Evolutionary conservation across 2,888 invertebrate species (phyloP).

Genomic region (Ichneumoninae sp.): DNA sequence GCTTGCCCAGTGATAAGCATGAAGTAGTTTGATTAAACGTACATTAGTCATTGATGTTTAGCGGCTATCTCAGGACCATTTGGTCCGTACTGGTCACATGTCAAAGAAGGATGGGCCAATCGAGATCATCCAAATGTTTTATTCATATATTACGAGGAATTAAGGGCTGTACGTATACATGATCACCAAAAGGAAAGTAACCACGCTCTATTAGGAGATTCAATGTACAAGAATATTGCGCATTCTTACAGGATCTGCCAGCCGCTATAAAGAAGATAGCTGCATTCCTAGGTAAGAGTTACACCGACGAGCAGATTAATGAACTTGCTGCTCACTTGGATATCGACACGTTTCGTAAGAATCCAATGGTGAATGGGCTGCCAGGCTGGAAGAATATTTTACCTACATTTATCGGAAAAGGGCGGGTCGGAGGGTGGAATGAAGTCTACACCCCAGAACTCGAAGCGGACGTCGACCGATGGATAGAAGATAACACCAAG

Average conservation of each 20-base stretch:
- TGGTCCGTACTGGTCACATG: constrained; percentile 92
- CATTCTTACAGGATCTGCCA: constrained; percentile 86
- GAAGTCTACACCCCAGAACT: constrained; percentile 90
- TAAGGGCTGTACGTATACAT: constrained; percentile 86
- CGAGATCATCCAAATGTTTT: constrained; percentile 89
- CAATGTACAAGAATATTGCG: neutral
- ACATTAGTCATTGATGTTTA: constrained; percentile 46
- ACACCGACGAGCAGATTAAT: constrained; percentile 87
- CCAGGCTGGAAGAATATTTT: constrained; percentile 88
- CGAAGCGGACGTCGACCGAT: constrained; percentile 88
- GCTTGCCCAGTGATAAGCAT: neutral
- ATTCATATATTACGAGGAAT: constrained; percentile 93
- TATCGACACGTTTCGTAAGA: constrained; percentile 93
- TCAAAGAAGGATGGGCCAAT: constrained; percentile 91
- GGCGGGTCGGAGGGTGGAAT: constrained; percentile 89
- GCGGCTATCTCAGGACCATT: constrained; percentile 86
- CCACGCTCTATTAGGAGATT: no score
- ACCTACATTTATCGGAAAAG: constrained; percentile 89
- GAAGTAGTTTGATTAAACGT: neutral
- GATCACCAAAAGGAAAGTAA: neutral
- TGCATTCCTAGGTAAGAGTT: constrained; percentile 87
- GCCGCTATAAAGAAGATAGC: constrained; percentile 87
- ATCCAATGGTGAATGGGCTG: constrained; percentile 90
- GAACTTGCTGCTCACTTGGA: constrained; percentile 90
- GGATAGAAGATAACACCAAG: constrained; percentile 89